Evolutionary conservation across 1,140 invertebrate genomes (phyloP).

Genomic region (Ceratina japonica): DNA sequence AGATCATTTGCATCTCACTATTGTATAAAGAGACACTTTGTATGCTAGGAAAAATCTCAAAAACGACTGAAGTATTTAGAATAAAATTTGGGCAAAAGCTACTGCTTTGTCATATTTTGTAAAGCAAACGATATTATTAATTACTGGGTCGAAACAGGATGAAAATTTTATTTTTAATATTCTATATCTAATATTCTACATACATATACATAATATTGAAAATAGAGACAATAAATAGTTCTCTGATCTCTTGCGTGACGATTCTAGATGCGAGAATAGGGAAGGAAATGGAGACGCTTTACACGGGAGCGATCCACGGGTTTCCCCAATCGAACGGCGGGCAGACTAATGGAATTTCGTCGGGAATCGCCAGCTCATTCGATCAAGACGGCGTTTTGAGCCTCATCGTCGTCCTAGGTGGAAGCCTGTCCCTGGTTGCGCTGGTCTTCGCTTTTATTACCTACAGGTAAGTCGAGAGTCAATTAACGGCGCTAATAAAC

Average conservation of each 20-base stretch:
- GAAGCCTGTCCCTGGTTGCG: slow-evolving; percentile 84
- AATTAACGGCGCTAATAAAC: slow-evolving; percentile 6
- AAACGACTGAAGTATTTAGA: no score
- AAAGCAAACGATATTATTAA: no score
- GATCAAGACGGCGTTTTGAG: slow-evolving; percentile 82
- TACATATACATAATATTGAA: no score
- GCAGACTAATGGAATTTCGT: slow-evolving; percentile 71
- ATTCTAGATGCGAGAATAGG: slow-evolving; percentile 46
- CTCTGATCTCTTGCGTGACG: background rate
- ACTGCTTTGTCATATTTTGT: no score
- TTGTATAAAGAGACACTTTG: no score
- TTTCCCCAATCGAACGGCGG: slow-evolving; percentile 71
- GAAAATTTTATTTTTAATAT: no score
- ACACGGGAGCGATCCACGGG: slow-evolving; percentile 76
- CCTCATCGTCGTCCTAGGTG: slow-evolving; percentile 83
- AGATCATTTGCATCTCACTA: background rate
- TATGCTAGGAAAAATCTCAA: no score
- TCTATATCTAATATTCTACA: no score
- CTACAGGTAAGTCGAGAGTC: slow-evolving; percentile 81
- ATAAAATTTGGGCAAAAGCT: no score
- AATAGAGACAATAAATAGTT: no score
- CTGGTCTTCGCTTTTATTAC: slow-evolving; percentile 86
- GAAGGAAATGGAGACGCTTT: slow-evolving; percentile 77
- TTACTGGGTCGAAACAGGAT: no score
- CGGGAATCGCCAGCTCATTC: slow-evolving; percentile 71